A percentile compares a stretch with the other conserved stretches of the same genome.
Evolutionary conservation across 2,113 vertebrate genomes (phyloP).

Genomic region (Chaetodon trifascialis): DNA sequence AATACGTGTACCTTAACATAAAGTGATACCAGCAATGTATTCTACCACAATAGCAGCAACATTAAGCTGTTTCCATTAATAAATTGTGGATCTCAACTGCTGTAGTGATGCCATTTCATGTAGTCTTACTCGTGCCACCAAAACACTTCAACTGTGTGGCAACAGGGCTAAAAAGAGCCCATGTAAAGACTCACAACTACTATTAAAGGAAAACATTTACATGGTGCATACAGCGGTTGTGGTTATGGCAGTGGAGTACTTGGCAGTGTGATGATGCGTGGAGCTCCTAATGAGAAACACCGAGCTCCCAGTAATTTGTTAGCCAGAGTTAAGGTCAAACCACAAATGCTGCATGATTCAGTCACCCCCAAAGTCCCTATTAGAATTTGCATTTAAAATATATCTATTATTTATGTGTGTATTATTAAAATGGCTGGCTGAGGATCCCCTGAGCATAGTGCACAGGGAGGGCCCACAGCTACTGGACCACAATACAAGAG

Average conservation of each 20-base stretch:
- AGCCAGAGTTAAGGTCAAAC: constrained; percentile 75
- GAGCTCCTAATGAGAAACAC: constrained; percentile 74
- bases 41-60: not conserved
- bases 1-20: no score
- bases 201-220: constrained; percentile 26
- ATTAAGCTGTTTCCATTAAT: not conserved
- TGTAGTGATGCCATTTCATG: not conserved
- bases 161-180: not conserved
- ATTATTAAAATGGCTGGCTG: constrained; percentile 76
- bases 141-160: not conserved
- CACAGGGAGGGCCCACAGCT: constrained; percentile 51
- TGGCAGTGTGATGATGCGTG: constrained; percentile 64
- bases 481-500: constrained; percentile 50
- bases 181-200: not conserved
- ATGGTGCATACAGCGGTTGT: constrained; percentile 26
- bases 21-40: not conserved
- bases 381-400: constrained; percentile 82
- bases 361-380: constrained; percentile 73
- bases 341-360: constrained; percentile 76
- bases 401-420: constrained; percentile 82
- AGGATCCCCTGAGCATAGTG: constrained; percentile 62
- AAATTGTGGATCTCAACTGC: not conserved
- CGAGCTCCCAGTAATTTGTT: constrained; percentile 69
- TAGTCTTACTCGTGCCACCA: not conserved
- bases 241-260: constrained; percentile 47